Evolutionary conservation across 2,888 invertebrate genomes (phyloP).

Genomic region (Andrena hattorfiana): DNA sequence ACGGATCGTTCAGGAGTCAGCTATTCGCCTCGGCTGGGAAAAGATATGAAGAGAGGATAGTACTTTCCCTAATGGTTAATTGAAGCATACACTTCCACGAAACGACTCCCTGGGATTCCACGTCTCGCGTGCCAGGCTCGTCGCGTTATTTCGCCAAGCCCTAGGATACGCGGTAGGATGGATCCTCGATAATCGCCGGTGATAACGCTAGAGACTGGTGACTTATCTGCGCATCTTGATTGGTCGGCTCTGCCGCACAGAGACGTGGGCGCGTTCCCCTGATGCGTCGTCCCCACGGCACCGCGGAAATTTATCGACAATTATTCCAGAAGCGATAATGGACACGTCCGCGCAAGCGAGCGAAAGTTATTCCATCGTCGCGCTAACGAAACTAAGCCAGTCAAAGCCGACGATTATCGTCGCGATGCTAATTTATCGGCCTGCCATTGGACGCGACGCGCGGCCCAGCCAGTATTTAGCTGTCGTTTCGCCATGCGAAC

Average conservation of each 20-base stretch:
- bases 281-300: constrained; percentile 24
- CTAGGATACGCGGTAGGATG: constrained; percentile 30
- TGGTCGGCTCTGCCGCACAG: constrained; percentile 23
- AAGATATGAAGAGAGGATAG: no score
- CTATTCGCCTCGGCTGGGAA: no score
- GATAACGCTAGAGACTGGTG: constrained; percentile 41
- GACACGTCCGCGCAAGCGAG: constrained; percentile 46
- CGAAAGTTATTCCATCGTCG: constrained; percentile 39
- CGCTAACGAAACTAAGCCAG: constrained; percentile 52
- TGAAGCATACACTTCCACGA: background rate
- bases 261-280: constrained; percentile 37
- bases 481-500: constrained; percentile 45
- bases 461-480: constrained; percentile 34
- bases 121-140: constrained; percentile 17
- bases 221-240: constrained; percentile 50
- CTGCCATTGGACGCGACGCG: constrained; percentile 29
- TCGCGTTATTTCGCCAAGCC: constrained; percentile 34
- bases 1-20: no score
- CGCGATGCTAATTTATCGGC: constrained; percentile 65
- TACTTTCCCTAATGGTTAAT: no score
- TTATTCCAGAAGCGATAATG: constrained; percentile 68
- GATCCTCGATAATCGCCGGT: constrained; percentile 53
- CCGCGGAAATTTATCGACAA: constrained; percentile 68
- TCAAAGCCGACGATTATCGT: constrained; percentile 58
- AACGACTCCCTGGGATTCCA: background rate